Base-by-base conservation (phyloP, 2,888 invertebrate genomes). In the Serrognathus titanus region DNA sequence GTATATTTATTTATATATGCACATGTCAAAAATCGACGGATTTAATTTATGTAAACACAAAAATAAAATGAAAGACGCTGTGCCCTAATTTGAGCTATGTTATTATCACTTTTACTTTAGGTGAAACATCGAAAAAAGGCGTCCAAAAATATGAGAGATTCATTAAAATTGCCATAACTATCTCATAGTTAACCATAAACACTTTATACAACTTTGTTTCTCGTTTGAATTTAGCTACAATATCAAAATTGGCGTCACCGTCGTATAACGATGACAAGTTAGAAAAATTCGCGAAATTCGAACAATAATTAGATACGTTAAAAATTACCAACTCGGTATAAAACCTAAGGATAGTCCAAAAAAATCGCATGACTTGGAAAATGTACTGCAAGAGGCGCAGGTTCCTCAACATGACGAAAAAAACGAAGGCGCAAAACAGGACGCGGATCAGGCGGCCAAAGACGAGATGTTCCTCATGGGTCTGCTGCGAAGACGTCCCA, bases 131-230 rank as follows among this genome's bases (percentile, higher is more conserved):
- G 43, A 51, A 49, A 43, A 35, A 41, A 49, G 54, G 54, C 54
- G 54, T 54, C 54, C 54, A 54, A 54, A 54, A 54, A 54, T 54
- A 54, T 43, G 54, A 54, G 24, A 54, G 48, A 54, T 54, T 54
- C 54, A 54, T 48, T 54, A 54, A 24, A 40, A 49, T 54, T 43
- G 54, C 48, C 48, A 43, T 49, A 31, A 31, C 24, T 31, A 31
- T 31, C 24, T 31, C 24, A 31, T 31, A 31, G 24, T 31, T 31
- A 31, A 31, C 24, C 24, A 31, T 31, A 31, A 31, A 31, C 24
- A 31, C 24, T 31, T 31, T 31, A 31, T 31, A 31, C 24, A 31
- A 31, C 24, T 31, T 31, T 31, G 24, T 31, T 31, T 31, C 24
- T 31, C 24, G 24, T 31, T 31, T 31, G 24, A 31, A 31, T 31